A percentile compares a stretch with the other conserved stretches of the same genome.
These are phyloP conservation scores for Plemyria rubiginata DNA, from an alignment of 2,888 invertebrate genomes.

Conservation along the genomic window DNA sequence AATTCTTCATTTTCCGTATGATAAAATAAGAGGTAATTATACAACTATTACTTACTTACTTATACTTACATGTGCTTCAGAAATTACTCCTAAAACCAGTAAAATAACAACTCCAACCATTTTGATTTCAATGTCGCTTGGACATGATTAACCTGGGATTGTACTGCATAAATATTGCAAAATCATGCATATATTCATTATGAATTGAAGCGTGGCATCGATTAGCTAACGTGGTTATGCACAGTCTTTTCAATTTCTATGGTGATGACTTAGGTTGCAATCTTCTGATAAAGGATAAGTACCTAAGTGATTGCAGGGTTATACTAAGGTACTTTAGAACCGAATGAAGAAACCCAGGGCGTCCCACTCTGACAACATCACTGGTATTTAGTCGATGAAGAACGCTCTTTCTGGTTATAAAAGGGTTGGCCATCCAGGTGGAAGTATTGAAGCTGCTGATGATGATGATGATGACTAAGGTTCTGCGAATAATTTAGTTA, in stretches of 20 bases:
- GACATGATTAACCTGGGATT: conserved; percentile 4
- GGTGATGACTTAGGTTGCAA: conserved; percentile 19
- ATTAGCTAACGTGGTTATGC: conserved; percentile 16
- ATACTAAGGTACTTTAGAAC: conserved; percentile 9
- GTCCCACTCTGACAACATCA: too few relatives aligned
- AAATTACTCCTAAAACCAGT: neutral
- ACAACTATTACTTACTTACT: too few relatives aligned
- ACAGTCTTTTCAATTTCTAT: conserved; percentile 17
- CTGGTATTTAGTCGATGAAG: too few relatives aligned
- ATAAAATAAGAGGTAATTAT: too few relatives aligned
- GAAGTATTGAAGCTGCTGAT: too few relatives aligned
- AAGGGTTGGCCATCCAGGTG: too few relatives aligned
- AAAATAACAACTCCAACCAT: neutral
- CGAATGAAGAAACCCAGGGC: too few relatives aligned
- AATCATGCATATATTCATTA: neutral
- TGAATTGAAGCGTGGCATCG: conserved; percentile 14
- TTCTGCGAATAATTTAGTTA: too few relatives aligned
- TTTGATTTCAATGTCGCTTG: conserved; percentile 6
- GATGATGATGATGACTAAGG: too few relatives aligned
- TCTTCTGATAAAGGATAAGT: conserved; percentile 21
- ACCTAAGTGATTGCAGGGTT: conserved; percentile 3
- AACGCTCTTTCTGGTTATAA: too few relatives aligned
- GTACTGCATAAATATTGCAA: neutral
- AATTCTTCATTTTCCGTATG: too few relatives aligned
- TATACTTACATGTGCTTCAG: conserved; percentile 15